Evolutionary conservation across 2,888 invertebrate genomes (phyloP).

Genomic region (Dugesia japonica): DNA sequence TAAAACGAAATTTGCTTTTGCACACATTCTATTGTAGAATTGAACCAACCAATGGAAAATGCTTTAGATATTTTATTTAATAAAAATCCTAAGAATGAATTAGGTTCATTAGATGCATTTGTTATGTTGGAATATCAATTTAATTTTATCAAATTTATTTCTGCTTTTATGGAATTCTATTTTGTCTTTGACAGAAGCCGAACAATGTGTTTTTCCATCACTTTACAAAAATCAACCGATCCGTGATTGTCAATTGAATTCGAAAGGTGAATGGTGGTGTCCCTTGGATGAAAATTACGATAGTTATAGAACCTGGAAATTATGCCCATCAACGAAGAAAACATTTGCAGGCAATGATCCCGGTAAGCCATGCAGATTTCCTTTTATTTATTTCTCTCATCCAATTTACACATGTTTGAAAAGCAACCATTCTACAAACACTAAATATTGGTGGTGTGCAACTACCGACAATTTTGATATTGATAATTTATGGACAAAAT

Average conservation of each 20-base stretch:
- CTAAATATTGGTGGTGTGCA: conserved; percentile 26
- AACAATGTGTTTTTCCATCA: not conserved
- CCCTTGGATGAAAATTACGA: conserved; percentile 11
- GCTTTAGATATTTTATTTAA: no score
- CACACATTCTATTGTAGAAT: no score
- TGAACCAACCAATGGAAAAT: no score
- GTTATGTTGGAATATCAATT: not conserved
- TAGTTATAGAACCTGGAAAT: not conserved
- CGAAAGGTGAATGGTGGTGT: conserved; percentile 15
- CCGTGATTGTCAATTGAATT: conserved; percentile 17
- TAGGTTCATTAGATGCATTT: not conserved
- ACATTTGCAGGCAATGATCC: conserved; percentile 27
- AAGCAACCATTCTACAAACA: not conserved
- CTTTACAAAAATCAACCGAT: not conserved
- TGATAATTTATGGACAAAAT: conserved; percentile 5
- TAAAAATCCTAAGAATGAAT: not conserved
- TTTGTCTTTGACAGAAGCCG: not conserved
- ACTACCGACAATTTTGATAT: conserved; percentile 13
- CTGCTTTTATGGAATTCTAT: not conserved
- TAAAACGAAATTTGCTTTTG: no score
- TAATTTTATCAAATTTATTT: not conserved
- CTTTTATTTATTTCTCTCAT: not conserved
- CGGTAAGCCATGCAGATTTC: conserved; percentile 15
- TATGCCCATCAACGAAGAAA: not conserved
- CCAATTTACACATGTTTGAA: not conserved